Percentiles rank a stretch among this genome's conserved stretches.
Conservation (phyloP, 2,888 invertebrate genomes). For the Diplolepis rosae region DNA sequence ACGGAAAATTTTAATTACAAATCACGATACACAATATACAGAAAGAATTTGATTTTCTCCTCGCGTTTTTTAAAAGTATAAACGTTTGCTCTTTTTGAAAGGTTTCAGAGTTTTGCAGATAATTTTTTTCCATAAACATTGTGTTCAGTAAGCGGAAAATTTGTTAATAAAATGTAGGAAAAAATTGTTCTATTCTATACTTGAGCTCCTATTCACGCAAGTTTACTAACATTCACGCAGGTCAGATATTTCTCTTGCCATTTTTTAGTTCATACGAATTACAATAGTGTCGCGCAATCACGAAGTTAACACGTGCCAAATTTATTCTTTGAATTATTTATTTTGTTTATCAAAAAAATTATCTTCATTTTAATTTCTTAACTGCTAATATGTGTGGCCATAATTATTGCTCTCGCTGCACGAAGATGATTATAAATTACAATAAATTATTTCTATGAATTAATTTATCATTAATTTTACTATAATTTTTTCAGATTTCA, state of each 20-base stretch:
- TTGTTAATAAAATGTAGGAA: neutral
- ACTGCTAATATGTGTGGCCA: neutral
- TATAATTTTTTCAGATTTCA: neutral
- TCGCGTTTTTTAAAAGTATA: neutral
- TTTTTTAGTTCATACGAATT: slow-evolving; percentile 22
- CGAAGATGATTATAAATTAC: neutral
- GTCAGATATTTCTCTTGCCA: slow-evolving; percentile 16
- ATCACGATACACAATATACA: neutral
- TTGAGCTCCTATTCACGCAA: slow-evolving; percentile 17
- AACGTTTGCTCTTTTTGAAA: neutral
- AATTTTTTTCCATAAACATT: neutral
- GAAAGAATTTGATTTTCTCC: neutral
- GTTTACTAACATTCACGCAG: slow-evolving; percentile 22
- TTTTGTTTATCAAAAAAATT: too few relatives aligned
- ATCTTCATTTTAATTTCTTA: neutral
- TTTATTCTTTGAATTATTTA: slow-evolving; percentile 8
- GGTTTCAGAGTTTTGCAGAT: neutral
- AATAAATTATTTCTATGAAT: neutral
- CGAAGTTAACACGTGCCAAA: slow-evolving; percentile 31
- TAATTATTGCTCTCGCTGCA: neutral
- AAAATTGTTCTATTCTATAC: neutral
- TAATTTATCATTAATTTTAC: neutral
- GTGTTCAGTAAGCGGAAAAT: neutral
- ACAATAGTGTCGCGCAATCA: slow-evolving; percentile 29
- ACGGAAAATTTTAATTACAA: neutral